phyloP scores from a whole-genome alignment of 2,888 invertebrate genomes.

The Drosophila algonquin region DNA sequence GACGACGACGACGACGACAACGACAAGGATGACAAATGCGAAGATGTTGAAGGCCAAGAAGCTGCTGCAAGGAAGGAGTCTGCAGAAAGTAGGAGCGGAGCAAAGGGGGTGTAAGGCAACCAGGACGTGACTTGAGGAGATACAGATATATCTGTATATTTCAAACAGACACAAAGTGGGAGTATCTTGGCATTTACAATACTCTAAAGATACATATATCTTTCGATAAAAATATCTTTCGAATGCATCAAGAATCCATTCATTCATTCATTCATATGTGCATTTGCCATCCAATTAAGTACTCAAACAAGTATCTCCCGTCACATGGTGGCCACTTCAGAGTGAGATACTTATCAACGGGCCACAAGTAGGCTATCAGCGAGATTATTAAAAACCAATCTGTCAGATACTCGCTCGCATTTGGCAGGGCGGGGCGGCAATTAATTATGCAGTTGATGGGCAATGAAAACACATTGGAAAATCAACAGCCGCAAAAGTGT shows the following conservation, averaged over 20 bases:
- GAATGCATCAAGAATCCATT: background rate
- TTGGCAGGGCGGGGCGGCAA: conserved; percentile 25
- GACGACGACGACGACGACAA: conserved; percentile 20
- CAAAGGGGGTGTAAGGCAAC: background rate
- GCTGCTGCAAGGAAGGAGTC: conserved; percentile 33
- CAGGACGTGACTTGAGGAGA: conserved; percentile 21
- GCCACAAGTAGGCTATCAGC: conserved; percentile 37
- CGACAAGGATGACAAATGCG: conserved; percentile 37
- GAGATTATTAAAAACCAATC: conserved; percentile 44
- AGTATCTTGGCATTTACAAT: too few relatives aligned
- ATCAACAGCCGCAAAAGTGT: conserved; percentile 22
- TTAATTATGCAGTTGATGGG: conserved; percentile 53
- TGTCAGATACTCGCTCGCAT: conserved; percentile 39
- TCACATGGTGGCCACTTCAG: conserved; percentile 16
- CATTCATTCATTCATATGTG: too few relatives aligned
- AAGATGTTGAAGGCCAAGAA: conserved; percentile 19
- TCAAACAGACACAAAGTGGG: background rate
- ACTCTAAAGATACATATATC: too few relatives aligned
- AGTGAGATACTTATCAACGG: conserved; percentile 13
- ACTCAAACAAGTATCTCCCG: conserved; percentile 7
- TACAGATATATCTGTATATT: background rate
- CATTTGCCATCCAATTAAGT: background rate
- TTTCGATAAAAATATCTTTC: too few relatives aligned
- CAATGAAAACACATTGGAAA: conserved; percentile 42
- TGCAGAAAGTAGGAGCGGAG: conserved; percentile 12